phyloP scores from a whole-genome alignment of 2,888 invertebrate species.

The Tinea pellionella region DNA sequence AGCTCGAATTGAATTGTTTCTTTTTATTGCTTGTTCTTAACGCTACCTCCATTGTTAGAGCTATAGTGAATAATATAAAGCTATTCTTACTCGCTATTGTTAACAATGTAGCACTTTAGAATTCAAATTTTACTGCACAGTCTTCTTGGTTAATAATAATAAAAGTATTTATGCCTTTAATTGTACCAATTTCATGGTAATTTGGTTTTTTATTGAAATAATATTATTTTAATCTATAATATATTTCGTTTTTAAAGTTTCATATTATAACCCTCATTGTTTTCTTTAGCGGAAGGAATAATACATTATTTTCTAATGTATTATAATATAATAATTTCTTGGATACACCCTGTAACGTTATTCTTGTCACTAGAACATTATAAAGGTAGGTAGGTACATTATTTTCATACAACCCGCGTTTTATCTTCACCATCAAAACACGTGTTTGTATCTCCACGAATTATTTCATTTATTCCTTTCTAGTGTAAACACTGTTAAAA shows the following conservation, averaged over 20 bases:
- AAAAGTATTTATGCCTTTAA: neutral
- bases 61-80: conserved; percentile 1
- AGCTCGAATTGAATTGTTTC: conserved; percentile 3
- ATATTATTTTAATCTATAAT: too few species aligned
- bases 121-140: neutral
- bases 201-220: too few species aligned
- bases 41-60: neutral
- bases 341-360: neutral
- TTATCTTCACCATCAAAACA: conserved; percentile 31
- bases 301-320: neutral
- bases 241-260: too few species aligned
- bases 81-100: neutral
- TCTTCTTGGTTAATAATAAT: neutral
- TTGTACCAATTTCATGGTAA: too few species aligned
- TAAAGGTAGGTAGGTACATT: neutral
- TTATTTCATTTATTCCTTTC: conserved; percentile 42
- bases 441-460: conserved; percentile 38
- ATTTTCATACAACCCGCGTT: neutral
- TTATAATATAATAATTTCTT: neutral
- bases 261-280: too few species aligned
- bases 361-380: neutral
- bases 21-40: conserved; percentile 1
- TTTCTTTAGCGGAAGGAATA: too few species aligned
- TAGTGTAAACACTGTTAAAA: neutral
- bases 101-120: neutral